These are phyloP conservation scores for Odontophorus gujanensis DNA, from an alignment of 2,113 vertebrate species.

Conservation along the genomic window DNA sequence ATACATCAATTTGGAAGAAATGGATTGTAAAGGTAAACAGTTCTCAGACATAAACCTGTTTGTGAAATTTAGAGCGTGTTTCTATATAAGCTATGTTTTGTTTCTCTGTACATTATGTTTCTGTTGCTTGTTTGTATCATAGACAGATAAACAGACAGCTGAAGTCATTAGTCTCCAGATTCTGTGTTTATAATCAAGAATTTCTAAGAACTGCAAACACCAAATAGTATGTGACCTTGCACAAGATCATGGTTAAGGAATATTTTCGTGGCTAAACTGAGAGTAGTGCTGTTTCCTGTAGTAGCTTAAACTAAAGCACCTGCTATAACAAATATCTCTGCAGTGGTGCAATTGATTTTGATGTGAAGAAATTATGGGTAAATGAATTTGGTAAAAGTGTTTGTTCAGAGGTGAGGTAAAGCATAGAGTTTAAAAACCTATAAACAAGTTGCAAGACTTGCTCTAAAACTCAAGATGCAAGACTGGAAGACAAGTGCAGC, in stretches of 20 bases:
- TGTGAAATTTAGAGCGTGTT: not conserved
- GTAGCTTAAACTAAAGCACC: not conserved
- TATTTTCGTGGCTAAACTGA: not conserved
- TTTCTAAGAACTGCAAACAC: not conserved
- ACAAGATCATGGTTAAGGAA: fast-evolving
- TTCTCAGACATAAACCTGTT: fast-evolving
- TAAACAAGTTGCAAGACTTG: not conserved
- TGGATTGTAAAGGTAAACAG: not conserved
- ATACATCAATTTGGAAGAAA: not conserved
- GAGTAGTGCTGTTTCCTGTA: not conserved
- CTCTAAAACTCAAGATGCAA: not conserved
- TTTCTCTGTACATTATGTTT: not conserved
- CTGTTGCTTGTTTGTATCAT: not conserved
- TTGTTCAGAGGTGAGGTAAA: not conserved
- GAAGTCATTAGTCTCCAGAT: not conserved
- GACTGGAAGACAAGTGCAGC: not conserved
- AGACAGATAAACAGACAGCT: not conserved
- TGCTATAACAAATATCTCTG: not conserved
- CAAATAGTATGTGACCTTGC: not conserved
- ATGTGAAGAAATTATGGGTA: not conserved
- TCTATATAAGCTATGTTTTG: not conserved
- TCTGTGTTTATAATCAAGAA: not conserved
- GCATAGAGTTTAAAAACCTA: not conserved
- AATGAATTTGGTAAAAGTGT: not conserved
- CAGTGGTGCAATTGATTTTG: not conserved